phyloP scores from a whole-genome alignment of 1,140 invertebrate genomes.

The Saxidomus purpurata region DNA sequence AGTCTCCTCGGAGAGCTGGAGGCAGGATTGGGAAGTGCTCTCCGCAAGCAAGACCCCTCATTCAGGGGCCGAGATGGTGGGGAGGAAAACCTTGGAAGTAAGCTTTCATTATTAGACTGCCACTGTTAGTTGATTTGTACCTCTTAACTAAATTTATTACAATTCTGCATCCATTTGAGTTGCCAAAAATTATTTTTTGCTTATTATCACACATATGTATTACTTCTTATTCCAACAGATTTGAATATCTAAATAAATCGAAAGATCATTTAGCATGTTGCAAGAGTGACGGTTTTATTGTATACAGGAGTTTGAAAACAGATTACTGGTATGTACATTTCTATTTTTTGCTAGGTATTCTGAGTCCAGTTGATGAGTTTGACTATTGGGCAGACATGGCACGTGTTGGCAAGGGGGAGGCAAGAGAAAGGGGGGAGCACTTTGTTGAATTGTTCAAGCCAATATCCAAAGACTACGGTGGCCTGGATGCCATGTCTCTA shows the following conservation, averaged over 20 bases:
- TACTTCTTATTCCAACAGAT: too few relatives aligned
- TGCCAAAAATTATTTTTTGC: too few relatives aligned
- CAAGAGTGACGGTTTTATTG: too few relatives aligned
- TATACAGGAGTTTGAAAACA: too few relatives aligned
- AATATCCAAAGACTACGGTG: conserved; percentile 84
- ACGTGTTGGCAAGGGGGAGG: conserved; percentile 73
- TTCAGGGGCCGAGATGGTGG: conserved; percentile 76
- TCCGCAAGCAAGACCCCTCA: conserved; percentile 84
- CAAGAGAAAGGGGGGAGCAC: conserved; percentile 79
- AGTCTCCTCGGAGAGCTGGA: conserved; percentile 87
- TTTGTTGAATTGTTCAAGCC: conserved; percentile 84
- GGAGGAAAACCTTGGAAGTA: conserved; percentile 84
- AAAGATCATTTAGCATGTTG: too few relatives aligned
- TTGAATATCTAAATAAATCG: too few relatives aligned
- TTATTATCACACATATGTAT: too few relatives aligned
- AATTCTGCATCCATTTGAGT: too few relatives aligned
- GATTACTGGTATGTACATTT: too few relatives aligned
- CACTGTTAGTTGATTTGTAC: too few relatives aligned
- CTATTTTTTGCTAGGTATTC: conserved; percentile 85
- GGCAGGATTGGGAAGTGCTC: conserved; percentile 86
- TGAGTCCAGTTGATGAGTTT: conserved; percentile 87
- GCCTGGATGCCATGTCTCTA: conserved; percentile 84
- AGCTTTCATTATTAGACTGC: conserved; percentile 58
- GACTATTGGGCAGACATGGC: conserved; percentile 87
- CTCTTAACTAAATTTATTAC: too few relatives aligned